These are phyloP conservation scores for Strigamia crassipes DNA, from an alignment of 2,888 invertebrate species.

Conservation along the genomic window DNA sequence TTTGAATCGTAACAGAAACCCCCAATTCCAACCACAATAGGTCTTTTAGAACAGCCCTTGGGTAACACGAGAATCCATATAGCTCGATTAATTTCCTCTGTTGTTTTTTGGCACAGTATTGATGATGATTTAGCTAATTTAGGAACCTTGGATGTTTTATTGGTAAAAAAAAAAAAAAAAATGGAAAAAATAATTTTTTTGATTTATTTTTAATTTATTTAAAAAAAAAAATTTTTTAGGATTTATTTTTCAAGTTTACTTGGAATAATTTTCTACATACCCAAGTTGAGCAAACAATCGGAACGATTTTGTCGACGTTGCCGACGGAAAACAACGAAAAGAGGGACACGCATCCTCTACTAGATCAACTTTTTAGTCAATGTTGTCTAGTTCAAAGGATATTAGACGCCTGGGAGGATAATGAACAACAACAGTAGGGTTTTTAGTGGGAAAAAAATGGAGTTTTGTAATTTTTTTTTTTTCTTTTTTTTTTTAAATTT, in stretches of 20 bases:
- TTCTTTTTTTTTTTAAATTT: neutral
- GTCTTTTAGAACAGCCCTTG: constrained; percentile 73
- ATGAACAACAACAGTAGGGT: constrained; percentile 78
- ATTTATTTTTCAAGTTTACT: constrained; percentile 84
- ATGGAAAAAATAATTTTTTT: too few species aligned
- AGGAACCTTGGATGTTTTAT: constrained; percentile 64
- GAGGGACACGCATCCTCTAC: constrained; percentile 56
- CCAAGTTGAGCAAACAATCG: constrained; percentile 80
- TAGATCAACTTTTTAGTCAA: constrained; percentile 72
- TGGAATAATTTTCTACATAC: constrained; percentile 97
- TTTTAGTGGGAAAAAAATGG: too few species aligned
- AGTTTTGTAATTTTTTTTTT: neutral
- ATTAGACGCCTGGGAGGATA: constrained; percentile 79
- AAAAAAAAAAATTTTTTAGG: constrained; percentile 65
- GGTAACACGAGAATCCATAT: constrained; percentile 81
- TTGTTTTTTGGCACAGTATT: constrained; percentile 73
- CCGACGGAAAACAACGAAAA: constrained; percentile 53
- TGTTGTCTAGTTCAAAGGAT: constrained; percentile 79
- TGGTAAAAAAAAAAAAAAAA: too few species aligned
- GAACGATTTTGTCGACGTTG: constrained; percentile 67
- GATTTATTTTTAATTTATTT: constrained; percentile 39
- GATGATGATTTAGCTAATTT: constrained; percentile 68
- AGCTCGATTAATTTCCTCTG: constrained; percentile 75
- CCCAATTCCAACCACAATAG: constrained; percentile 72
- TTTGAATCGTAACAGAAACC: constrained; percentile 59